Evolutionary conservation across 2,888 invertebrate genomes (phyloP), one percentile per base, ranked within the genome.

Genomic region (Agrilus mali): DNA sequence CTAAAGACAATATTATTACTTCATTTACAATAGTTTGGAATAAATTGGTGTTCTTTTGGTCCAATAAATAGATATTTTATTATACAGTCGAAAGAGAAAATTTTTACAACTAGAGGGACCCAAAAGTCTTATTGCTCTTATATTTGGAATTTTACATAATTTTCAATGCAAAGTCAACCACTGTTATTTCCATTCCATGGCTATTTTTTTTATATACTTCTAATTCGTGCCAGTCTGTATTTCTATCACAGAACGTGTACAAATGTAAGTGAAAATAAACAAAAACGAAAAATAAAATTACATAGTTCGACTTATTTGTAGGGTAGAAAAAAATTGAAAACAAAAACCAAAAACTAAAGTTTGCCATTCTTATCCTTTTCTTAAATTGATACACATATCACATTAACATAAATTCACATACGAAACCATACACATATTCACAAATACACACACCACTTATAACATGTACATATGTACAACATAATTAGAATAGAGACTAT

Each of bases 161-260:
- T 27, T 27, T 8, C 27, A 27, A 27, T 27, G 27, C 27, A 27
- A 27, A 22, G 22, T 22, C 22, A 22, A 27, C 27, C 27, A 10
- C 10, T 27, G 5, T 27, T 2, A 10, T 2, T 27, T 27, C 27
- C 27, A 27, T 27, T 27, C 27, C 27, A 27, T 27, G 27, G 27
- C 27, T 27, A 27, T 27, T 27, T 27, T 50, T 50, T 54, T 48
- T 55, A 52, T 51, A 27, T 27, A 27, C 27, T 10, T 27, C 27
- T 27, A 48, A 50, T 51, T 55, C 55, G 61, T 62, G 62, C 62
- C 63, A 64, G 63, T 64, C 63, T 63, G 61, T 59, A 53, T 54
- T 53, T 53, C 63, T 64, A 64, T 64, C 63, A 64, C 63, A 64
- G 63, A 60, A 62, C 52, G 58, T 60, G 56, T 60, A 53, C 54